phyloP scores from a whole-genome alignment of 1,140 invertebrate species.

The Choristoneura fumiferana region DNA sequence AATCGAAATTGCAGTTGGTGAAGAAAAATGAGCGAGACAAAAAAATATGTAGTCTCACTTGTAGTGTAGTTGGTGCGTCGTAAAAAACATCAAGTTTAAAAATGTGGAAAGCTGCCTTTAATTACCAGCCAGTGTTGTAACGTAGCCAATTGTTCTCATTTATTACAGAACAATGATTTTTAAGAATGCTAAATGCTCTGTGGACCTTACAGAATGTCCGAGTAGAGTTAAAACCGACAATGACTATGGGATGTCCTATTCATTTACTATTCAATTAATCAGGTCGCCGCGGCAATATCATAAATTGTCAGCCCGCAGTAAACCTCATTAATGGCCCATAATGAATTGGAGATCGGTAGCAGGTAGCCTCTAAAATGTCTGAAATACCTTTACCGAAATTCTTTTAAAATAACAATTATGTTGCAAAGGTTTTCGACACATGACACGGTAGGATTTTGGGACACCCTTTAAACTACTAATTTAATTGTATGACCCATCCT shows the following conservation, averaged over 20 bases:
- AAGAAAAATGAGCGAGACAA: no score
- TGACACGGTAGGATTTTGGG: constrained; percentile 1
- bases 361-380: constrained; percentile 60
- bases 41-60: no score
- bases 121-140: no score
- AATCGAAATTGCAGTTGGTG: background rate
- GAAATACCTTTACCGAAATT: constrained; percentile 50
- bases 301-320: constrained; percentile 61
- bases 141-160: background rate
- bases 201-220: background rate
- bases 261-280: constrained; percentile 58
- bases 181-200: background rate
- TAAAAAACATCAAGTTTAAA: background rate
- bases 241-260: constrained; percentile 27
- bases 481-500: constrained; percentile 45
- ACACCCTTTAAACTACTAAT: constrained; percentile 44
- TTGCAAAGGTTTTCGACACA: constrained; percentile 25
- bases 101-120: no score
- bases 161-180: background rate
- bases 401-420: constrained; percentile 47
- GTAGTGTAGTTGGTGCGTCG: background rate
- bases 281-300: constrained; percentile 37
- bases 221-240: background rate
- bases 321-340: constrained; percentile 65
- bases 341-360: constrained; percentile 66